A percentile compares a stretch with the other conserved stretches of the same genome.
Conservation (phyloP, 64 coral and sea anemone species). For the Actinia tenebrosa region DNA sequence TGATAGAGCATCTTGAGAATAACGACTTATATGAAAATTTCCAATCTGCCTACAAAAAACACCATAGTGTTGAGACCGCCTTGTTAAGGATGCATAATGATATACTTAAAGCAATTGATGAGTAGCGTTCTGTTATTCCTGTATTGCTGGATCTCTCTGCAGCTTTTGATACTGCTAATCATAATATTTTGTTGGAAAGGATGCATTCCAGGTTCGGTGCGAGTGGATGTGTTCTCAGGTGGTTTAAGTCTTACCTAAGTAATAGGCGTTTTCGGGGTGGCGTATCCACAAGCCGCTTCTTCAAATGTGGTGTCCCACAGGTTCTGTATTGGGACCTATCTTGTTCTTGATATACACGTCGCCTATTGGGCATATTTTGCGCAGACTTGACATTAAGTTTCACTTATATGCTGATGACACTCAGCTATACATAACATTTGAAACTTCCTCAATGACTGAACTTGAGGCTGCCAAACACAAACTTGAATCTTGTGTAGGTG, state of each 20-base stretch:
- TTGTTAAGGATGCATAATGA: too few species aligned
- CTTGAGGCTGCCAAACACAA: too few species aligned
- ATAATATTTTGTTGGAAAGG: slow-evolving; percentile 15
- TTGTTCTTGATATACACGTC: slow-evolving; percentile 21
- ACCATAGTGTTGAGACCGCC: too few species aligned
- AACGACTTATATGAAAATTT: too few species aligned
- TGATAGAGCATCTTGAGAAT: too few species aligned
- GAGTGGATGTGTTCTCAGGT: background rate
- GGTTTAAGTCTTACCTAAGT: slow-evolving; percentile 21
- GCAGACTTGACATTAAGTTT: background rate
- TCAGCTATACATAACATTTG: too few species aligned
- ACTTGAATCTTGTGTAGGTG: too few species aligned
- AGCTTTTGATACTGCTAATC: background rate
- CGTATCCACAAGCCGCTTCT: background rate
- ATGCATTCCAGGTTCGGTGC: background rate
- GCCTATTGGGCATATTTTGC: slow-evolving; percentile 5
- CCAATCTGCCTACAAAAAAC: too few species aligned
- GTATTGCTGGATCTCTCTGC: too few species aligned
- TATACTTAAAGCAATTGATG: too few species aligned
- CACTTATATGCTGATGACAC: slow-evolving; percentile 1
- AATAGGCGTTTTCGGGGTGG: background rate
- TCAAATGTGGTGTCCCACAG: background rate
- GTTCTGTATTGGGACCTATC: slow-evolving; percentile 21
- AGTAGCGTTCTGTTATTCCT: too few species aligned
- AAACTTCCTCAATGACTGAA: too few species aligned